Conservation (phyloP, 1,140 invertebrate genomes). For the Lasioglossum baleicum region DNA sequence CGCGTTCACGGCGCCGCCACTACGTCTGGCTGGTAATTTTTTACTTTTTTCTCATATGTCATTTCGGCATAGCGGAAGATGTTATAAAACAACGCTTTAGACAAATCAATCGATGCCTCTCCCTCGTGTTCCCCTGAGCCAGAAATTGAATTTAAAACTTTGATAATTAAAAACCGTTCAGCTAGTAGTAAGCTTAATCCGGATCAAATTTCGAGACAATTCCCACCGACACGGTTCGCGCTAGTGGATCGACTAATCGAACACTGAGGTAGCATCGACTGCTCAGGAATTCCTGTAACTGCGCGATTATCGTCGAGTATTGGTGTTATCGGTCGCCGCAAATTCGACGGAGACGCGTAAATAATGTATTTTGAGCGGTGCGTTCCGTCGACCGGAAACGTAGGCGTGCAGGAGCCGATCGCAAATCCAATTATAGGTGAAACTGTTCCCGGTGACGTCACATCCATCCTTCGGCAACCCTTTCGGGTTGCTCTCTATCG, state of each 20-base stretch:
- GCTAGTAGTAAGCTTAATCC: too few species aligned
- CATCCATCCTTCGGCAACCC: slow-evolving; percentile 58
- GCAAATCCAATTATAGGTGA: slow-evolving; percentile 65
- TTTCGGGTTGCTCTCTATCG: slow-evolving; percentile 53
- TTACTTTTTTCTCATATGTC: too few species aligned
- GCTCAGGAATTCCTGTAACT: slow-evolving; percentile 3
- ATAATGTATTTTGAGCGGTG: slow-evolving; percentile 51
- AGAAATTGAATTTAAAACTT: too few species aligned
- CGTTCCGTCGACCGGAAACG: slow-evolving; percentile 11
- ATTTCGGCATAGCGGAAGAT: too few species aligned
- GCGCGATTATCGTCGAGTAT: background rate
- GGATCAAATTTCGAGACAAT: background rate
- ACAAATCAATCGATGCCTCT: too few species aligned
- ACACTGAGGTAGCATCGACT: background rate
- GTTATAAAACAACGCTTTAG: too few species aligned
- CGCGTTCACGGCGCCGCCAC: too few species aligned
- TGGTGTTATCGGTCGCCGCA: background rate
- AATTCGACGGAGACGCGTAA: slow-evolving; percentile 37
- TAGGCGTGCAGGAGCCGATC: slow-evolving; percentile 43
- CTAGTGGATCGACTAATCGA: slow-evolving; percentile 3
- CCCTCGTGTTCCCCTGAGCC: too few species aligned
- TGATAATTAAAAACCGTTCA: too few species aligned
- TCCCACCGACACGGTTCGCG: background rate
- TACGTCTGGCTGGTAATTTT: too few species aligned
- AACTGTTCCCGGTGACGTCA: slow-evolving; percentile 61